Percentiles rank a stretch among this genome's conserved stretches.
phyloP scores from a whole-genome alignment of 2,888 invertebrate species.

The Anthoptus insignis region DNA sequence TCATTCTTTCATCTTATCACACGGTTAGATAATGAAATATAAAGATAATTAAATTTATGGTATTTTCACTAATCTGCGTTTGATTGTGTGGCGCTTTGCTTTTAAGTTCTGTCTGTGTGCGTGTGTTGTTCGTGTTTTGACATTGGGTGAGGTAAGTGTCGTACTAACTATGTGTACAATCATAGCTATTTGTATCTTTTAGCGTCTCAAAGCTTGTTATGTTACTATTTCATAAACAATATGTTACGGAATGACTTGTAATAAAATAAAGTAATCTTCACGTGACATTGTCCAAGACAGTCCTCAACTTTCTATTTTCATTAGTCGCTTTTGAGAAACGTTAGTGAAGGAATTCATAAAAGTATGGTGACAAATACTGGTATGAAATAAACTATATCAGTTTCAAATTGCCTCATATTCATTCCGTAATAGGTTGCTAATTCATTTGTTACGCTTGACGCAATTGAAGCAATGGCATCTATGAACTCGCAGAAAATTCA shows the following conservation, averaged over 20 bases:
- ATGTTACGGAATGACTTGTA: not conserved
- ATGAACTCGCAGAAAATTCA: not conserved
- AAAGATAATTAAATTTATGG: constrained; percentile 11
- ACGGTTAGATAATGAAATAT: not conserved
- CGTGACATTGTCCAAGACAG: too few species aligned
- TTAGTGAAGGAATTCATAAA: too few species aligned
- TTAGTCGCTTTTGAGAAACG: too few species aligned
- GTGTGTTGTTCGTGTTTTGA: constrained; percentile 10
- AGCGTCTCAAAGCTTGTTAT: not conserved
- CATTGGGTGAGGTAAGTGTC: constrained; percentile 20
- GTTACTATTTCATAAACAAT: not conserved
- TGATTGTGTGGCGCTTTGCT: constrained; percentile 17
- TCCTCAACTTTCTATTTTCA: too few species aligned
- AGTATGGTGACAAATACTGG: too few species aligned
- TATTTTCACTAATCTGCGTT: constrained; percentile 7
- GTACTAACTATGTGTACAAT: constrained; percentile 7
- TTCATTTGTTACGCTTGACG: not conserved
- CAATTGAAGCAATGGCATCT: too few species aligned
- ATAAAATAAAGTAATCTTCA: not conserved
- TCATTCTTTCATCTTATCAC: constrained; percentile 10
- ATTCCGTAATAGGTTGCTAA: not conserved
- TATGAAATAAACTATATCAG: too few species aligned
- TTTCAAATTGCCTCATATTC: too few species aligned
- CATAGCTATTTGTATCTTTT: constrained; percentile 1
- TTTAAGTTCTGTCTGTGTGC: not conserved